Conservation (phyloP, 92 coral and sea anemone species). For the Virgularia gustaviana region DNA sequence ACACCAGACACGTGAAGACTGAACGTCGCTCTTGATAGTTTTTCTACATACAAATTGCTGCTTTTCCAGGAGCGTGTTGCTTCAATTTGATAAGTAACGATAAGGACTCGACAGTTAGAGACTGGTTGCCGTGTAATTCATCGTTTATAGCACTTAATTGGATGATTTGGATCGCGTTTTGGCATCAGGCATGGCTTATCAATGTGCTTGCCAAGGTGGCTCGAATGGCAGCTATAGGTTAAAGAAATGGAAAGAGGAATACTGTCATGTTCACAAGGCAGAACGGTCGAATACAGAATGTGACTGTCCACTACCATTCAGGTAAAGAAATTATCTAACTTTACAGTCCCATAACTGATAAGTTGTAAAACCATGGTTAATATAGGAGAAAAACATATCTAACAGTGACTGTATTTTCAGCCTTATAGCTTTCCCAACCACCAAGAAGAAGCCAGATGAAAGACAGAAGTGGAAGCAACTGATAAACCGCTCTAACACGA, state of each 20-base stretch:
- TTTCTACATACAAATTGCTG: not conserved
- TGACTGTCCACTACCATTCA: not conserved
- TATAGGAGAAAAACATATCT: not conserved
- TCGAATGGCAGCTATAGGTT: no score
- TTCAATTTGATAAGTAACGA: not conserved
- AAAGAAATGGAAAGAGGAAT: no score
- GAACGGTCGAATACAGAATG: constrained; percentile 1
- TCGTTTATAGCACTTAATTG: not conserved
- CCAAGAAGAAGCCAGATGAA: constrained; percentile 1
- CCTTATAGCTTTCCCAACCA: no score
- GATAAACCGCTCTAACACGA: constrained; percentile 1
- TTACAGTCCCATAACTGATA: not conserved
- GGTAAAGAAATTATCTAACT: not conserved
- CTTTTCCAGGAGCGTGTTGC: not conserved
- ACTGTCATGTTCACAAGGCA: constrained; percentile 1
- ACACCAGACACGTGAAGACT: not conserved
- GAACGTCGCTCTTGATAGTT: not conserved
- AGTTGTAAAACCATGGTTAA: no score
- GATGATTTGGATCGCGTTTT: constrained; percentile 1
- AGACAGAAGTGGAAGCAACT: constrained; percentile 1
- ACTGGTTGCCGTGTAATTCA: not conserved
- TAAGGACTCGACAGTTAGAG: constrained; percentile 1
- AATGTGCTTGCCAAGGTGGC: not conserved
- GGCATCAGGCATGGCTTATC: constrained; percentile 3
- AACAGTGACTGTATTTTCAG: not conserved